phyloP scores from a whole-genome alignment of 2,888 invertebrate genomes.

The Drosophila tanythrix region DNA sequence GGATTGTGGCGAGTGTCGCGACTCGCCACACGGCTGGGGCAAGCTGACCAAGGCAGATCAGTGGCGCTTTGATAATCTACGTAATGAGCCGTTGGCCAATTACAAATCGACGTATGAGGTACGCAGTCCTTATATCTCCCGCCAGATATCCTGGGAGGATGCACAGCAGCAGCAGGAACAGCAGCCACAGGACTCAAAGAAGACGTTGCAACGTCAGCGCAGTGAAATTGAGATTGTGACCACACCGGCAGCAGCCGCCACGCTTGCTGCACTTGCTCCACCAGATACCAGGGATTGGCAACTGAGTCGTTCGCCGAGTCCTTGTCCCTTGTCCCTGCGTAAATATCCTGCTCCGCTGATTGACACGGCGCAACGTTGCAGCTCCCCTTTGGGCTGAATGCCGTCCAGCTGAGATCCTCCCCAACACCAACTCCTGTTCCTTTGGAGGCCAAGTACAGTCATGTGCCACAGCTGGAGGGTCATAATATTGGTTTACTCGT shows the following conservation, averaged over 20 bases:
- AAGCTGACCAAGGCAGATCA: constrained; percentile 72
- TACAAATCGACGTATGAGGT: constrained; percentile 81
- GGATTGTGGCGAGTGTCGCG: constrained; percentile 60
- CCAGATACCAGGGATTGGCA: constrained; percentile 40
- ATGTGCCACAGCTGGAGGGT: constrained; percentile 80
- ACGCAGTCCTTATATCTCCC: constrained; percentile 78
- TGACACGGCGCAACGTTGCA: constrained; percentile 70
- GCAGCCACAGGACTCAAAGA: constrained; percentile 14
- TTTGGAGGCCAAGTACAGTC: constrained; percentile 48
- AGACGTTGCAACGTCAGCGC: constrained; percentile 56
- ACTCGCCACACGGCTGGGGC: constrained; percentile 66
- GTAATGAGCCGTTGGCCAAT: constrained; percentile 73
- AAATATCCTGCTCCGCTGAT: constrained; percentile 76
- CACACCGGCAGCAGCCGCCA: constrained; percentile 21
- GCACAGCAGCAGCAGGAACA: constrained; percentile 37
- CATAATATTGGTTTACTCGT: constrained; percentile 81
- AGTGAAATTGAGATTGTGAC: constrained; percentile 67
- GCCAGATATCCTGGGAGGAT: constrained; percentile 81
- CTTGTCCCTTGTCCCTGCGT: constrained; percentile 46
- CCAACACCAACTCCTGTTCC: constrained; percentile 32
- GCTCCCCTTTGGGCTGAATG: constrained; percentile 78
- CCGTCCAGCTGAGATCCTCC: constrained; percentile 40
- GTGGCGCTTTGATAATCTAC: constrained; percentile 69
- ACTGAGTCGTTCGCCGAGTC: constrained; percentile 62
- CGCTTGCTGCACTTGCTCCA: neutral